Evolutionary conservation across 1,140 invertebrate genomes (phyloP), one percentile per base, ranked within the genome.

Genomic region (Orius insidiosus): DNA sequence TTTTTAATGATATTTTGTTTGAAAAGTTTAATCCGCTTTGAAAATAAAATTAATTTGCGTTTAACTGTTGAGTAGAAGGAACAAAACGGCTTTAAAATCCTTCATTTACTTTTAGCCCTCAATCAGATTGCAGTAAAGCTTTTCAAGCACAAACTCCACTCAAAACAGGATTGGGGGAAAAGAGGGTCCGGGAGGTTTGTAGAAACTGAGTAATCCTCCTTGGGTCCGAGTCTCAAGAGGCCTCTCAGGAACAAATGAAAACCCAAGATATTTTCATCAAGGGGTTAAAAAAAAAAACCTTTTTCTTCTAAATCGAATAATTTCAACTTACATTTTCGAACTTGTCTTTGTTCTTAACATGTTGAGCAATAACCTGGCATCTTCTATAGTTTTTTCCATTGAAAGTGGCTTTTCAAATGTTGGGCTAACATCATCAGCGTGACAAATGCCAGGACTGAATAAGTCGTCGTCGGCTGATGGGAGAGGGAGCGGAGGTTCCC

Each of bases 251-350:
- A 30, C 14, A 19, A 24, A 30, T 13, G 13, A 44, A n/a, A 24
- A 24, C 24, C 24, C 24, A 24, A 24, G 24, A 24, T 24, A 24
- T 24, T 24, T 24, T 24, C 24, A 24, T 24, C 24, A 24, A 24
- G 24, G 42, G 13, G 9, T 14, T 31, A 3, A 10, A 18, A 31
- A 24, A 14, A n/a, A 24, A 14, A 14, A 24, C 30, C 13, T 11
- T 30, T 45, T 13, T 31, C 5, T 34, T 31, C 13, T 31, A 16
- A 45, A 56, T 45, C n/a, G n/a, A n/a, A n/a, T n/a, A n/a, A n/a
- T n/a, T n/a, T n/a, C n/a, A n/a, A 81, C 83, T 85, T 68, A 90
- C 87, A 63, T 78, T 85, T 62, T 88, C 85, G 60, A 90, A 92
- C 60, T 84, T 85, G 66, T 92, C 86, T 63, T 89, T 87, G 66